phyloP scores from a whole-genome alignment of 2,797 vertebrate species.

The Pangasius macronema region DNA sequence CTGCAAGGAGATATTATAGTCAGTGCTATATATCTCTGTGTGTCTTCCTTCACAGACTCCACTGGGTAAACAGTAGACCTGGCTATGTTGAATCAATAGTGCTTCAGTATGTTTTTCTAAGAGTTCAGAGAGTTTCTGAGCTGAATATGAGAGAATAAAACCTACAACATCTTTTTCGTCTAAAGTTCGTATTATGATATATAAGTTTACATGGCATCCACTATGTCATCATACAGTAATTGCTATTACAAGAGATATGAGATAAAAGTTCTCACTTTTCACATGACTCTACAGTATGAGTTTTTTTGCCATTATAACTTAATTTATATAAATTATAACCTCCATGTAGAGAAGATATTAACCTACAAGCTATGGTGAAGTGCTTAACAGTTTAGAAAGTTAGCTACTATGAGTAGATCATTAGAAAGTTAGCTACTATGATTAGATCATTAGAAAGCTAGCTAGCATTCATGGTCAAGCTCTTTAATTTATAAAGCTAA shows the following conservation, averaged over 20 bases:
- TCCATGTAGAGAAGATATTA: not conserved
- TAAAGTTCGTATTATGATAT: too few relatives aligned
- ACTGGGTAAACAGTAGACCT: slow-evolving; percentile 29
- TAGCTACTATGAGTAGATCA: too few relatives aligned
- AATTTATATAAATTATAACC: not conserved
- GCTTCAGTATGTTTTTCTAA: not conserved
- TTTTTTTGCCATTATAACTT: not conserved
- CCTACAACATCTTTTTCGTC: too few relatives aligned
- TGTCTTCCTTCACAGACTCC: not conserved
- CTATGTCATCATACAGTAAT: not conserved
- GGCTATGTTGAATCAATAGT: not conserved
- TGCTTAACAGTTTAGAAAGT: not conserved
- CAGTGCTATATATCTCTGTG: not conserved
- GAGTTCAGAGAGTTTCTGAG: not conserved
- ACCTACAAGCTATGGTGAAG: not conserved
- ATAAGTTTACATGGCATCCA: too few relatives aligned
- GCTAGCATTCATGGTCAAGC: not conserved
- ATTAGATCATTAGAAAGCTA: not conserved
- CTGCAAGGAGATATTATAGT: not conserved
- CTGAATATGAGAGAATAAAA: too few relatives aligned
- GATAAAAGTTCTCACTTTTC: not conserved
- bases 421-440: not conserved
- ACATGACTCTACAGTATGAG: not conserved
- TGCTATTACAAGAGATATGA: not conserved
- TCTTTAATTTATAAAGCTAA: not conserved